Conservation (phyloP, 2,113 vertebrate species). For the Chloropsis hardwickii region DNA sequence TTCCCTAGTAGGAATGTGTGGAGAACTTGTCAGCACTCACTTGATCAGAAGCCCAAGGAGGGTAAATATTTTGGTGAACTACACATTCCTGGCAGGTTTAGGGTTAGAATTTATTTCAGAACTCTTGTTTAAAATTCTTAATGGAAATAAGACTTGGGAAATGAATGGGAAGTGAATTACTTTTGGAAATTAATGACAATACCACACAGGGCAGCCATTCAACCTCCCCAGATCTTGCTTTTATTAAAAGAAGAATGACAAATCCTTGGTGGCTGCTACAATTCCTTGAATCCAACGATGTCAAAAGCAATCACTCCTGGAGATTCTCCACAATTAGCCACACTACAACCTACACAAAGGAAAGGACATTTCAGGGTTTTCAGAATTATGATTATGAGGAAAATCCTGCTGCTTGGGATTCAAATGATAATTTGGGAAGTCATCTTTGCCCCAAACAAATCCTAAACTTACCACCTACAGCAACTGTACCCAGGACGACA, state of each 20-base stretch:
- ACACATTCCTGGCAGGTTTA: neutral
- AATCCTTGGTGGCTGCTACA: neutral
- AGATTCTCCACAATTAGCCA: neutral
- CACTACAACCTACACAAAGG: conserved; percentile 1
- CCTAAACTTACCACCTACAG: conserved; percentile 41
- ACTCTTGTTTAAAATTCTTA: neutral
- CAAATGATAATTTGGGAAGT: neutral
- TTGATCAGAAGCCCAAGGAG: neutral
- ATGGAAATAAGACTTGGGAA: neutral
- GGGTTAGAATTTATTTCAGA: neutral
- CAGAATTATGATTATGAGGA: neutral
- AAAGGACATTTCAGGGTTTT: neutral
- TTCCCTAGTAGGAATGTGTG: neutral
- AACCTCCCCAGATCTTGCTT: neutral
- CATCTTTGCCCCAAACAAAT: neutral
- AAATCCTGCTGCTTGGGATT: neutral
- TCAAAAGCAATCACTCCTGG: rapidly evolving
- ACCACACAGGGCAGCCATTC: neutral
- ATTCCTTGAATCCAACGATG: neutral
- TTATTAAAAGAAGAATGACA: conserved; percentile 33
- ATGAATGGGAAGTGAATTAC: neutral
- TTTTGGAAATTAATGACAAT: neutral
- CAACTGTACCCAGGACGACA: neutral
- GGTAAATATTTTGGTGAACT: neutral
- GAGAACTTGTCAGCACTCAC: neutral